Conservation (phyloP, 2,888 invertebrate genomes). For the Eilema sororculum region DNA sequence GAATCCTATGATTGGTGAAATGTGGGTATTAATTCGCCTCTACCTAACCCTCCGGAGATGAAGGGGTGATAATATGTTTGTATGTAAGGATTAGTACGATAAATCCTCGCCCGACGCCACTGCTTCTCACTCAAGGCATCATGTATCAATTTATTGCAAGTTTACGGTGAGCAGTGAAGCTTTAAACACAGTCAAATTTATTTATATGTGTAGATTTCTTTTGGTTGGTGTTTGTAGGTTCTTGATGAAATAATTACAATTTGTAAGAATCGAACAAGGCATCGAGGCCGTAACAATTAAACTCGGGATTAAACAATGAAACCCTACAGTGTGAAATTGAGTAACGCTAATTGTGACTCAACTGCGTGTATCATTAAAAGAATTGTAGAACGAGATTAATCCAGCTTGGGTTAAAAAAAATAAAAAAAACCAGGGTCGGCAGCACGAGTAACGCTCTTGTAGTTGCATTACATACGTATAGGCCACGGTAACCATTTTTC, state of each 20-base stretch:
- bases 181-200: not conserved
- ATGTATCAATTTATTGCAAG: not conserved
- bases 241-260: slow-evolving; percentile 17
- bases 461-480: no score
- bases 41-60: no score
- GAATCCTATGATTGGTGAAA: no score
- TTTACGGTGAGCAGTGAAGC: not conserved
- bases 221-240: not conserved
- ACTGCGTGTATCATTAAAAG: slow-evolving; percentile 23
- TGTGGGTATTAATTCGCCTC: no score
- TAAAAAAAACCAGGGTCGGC: no score
- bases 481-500: no score
- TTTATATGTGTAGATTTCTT: not conserved
- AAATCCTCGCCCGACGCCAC: not conserved
- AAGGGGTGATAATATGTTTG: no score
- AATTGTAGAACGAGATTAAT: slow-evolving; percentile 22
- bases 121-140: not conserved
- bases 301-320: slow-evolving; percentile 49
- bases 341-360: slow-evolving; percentile 22
- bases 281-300: slow-evolving; percentile 48
- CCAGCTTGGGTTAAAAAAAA: not conserved
- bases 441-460: no score
- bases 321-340: slow-evolving; percentile 23
- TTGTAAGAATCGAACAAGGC: slow-evolving; percentile 36
- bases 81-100: no score